Evolutionary conservation across 2,113 vertebrate species (phyloP).

Genomic region (Megatriorchis doriae): DNA sequence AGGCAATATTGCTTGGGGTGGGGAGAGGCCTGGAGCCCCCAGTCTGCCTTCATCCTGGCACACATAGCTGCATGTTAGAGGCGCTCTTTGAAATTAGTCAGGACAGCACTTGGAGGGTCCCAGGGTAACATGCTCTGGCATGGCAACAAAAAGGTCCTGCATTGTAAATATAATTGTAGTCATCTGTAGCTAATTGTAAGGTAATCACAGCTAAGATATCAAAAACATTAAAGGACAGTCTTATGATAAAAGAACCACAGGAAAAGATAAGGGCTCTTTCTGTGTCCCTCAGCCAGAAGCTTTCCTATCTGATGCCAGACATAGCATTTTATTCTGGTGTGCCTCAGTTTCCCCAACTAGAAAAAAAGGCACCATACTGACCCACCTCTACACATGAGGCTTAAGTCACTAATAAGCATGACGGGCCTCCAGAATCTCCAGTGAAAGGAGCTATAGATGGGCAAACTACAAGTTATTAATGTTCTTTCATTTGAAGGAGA

Average conservation of each 20-base stretch:
- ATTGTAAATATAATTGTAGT: background rate
- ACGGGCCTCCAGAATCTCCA: background rate
- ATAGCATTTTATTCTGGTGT: background rate
- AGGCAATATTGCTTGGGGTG: background rate
- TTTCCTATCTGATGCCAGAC: background rate
- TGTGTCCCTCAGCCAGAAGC: background rate
- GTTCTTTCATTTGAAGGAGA: slow-evolving; percentile 12
- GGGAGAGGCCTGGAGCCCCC: background rate
- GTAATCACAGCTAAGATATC: background rate
- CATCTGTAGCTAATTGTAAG: background rate
- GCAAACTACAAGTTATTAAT: background rate
- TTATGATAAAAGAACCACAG: background rate
- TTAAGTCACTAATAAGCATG: background rate
- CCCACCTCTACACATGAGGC: background rate
- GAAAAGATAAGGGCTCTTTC: background rate
- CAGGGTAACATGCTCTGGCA: background rate
- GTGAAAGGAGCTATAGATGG: slow-evolving; percentile 45
- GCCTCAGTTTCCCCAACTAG: background rate
- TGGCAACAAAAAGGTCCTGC: background rate
- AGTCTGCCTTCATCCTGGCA: background rate
- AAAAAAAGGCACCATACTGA: background rate
- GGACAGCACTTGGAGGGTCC: background rate
- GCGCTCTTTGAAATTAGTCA: background rate
- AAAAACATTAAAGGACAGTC: background rate
- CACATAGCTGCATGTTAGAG: background rate